A percentile compares a stretch with the other conserved stretches of the same genome.
Evolutionary conservation across 2,113 vertebrate species (phyloP).

Genomic region (Accipiter virgatus): DNA sequence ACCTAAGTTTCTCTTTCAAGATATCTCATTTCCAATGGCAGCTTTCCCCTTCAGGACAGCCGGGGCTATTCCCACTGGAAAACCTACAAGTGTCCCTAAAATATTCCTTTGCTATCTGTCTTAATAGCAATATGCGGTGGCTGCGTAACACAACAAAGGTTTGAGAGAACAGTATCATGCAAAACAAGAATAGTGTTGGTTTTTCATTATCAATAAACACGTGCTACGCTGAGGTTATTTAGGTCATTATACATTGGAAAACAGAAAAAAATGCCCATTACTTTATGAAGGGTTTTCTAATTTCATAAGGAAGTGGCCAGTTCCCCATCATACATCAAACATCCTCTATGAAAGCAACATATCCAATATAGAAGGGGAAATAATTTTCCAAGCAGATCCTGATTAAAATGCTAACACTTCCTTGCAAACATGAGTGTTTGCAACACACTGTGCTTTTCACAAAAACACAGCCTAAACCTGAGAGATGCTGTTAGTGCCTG

Average conservation of each 20-base stretch:
- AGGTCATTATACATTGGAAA: background rate
- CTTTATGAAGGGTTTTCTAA: background rate
- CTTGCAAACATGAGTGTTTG: background rate
- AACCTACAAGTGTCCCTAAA: background rate
- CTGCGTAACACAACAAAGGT: accelerated
- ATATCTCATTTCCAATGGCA: background rate
- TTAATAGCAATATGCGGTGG: background rate
- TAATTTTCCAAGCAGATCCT: background rate
- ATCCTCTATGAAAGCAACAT: background rate
- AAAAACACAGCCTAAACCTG: background rate
- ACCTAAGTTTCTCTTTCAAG: background rate
- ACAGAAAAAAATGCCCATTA: background rate
- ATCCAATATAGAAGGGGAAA: background rate
- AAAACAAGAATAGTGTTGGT: background rate
- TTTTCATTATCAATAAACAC: background rate
- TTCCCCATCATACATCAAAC: background rate
- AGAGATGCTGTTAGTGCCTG: background rate
- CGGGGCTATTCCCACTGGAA: accelerated
- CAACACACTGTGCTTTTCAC: background rate
- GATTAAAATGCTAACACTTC: background rate
- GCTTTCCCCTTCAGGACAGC: no score
- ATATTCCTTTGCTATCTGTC: background rate
- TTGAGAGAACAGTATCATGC: background rate
- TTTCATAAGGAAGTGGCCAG: background rate
- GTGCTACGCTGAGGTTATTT: background rate